Conservation (phyloP, 2,113 vertebrate species). For the Onychostruthus taczanowskii region DNA sequence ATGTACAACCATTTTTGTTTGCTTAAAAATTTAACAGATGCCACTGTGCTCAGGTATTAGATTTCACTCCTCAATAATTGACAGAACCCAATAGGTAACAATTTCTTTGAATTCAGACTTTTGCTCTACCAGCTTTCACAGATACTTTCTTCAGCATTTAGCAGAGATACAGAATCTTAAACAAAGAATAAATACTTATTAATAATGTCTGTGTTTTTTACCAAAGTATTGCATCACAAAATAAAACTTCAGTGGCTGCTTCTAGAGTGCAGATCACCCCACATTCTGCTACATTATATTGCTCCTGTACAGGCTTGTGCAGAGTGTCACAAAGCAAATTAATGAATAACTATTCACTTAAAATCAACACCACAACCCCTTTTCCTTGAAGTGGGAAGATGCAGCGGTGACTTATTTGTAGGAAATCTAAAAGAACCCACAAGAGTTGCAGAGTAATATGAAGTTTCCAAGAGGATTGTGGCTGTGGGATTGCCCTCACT, state of each 20-base stretch:
- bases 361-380: not conserved
- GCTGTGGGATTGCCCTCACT: not conserved
- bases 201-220: not conserved
- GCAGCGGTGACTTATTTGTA: not conserved
- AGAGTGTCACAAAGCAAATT: not conserved
- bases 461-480: not conserved
- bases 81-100: not conserved
- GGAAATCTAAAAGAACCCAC: not conserved
- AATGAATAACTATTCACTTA: not conserved
- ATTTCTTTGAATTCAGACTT: not conserved
- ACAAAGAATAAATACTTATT: not conserved
- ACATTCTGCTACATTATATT: not conserved
- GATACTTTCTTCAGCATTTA: not conserved
- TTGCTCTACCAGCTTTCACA: not conserved
- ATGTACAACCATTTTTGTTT: not conserved
- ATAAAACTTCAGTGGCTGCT: not conserved
- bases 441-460: not conserved
- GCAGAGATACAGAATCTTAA: not conserved
- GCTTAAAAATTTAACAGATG: not conserved
- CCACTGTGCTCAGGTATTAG: not conserved
- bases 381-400: not conserved
- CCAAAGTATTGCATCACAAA: not conserved
- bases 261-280: not conserved
- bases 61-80: not conserved
- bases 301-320: not conserved